Conservation (phyloP, 2,113 vertebrate genomes). For the Syrrhaptes paradoxus region DNA sequence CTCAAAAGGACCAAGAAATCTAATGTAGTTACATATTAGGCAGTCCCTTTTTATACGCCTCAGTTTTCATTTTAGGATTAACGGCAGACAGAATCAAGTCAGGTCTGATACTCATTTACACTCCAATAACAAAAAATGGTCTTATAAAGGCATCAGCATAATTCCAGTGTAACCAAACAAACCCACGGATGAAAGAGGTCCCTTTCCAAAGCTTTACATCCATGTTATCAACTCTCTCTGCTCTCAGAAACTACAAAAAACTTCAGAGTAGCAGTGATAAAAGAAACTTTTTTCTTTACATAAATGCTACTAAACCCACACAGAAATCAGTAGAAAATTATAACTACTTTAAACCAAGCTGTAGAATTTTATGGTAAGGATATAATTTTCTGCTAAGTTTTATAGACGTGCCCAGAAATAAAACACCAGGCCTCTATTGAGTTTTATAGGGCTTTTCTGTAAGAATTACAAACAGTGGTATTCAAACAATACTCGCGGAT, state of each 20-base stretch:
- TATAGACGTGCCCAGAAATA: slow-evolving; percentile 52
- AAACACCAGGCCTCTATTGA: slow-evolving; percentile 47
- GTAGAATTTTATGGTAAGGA: slow-evolving; percentile 49
- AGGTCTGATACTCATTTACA: background rate
- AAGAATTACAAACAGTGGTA: slow-evolving; percentile 53
- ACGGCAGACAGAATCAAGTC: background rate
- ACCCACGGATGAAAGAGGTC: background rate
- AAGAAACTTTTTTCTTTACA: background rate
- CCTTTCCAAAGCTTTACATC: background rate
- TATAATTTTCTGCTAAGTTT: slow-evolving; percentile 66
- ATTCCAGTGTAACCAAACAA: background rate
- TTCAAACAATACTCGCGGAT: slow-evolving; percentile 49
- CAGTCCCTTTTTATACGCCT: background rate
- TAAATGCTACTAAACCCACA: slow-evolving; percentile 22
- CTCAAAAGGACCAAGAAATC: background rate
- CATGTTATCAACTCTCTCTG: background rate
- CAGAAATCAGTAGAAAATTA: slow-evolving; percentile 58
- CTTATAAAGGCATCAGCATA: background rate
- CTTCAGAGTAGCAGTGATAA: background rate
- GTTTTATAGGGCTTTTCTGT: slow-evolving; percentile 50
- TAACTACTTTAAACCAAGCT: slow-evolving; percentile 50
- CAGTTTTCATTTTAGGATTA: background rate
- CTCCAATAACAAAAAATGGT: background rate
- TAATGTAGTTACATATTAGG: background rate
- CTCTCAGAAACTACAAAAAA: background rate